Base-by-base conservation (phyloP, 2,888 invertebrate genomes). In the Parnassius orleans region DNA sequence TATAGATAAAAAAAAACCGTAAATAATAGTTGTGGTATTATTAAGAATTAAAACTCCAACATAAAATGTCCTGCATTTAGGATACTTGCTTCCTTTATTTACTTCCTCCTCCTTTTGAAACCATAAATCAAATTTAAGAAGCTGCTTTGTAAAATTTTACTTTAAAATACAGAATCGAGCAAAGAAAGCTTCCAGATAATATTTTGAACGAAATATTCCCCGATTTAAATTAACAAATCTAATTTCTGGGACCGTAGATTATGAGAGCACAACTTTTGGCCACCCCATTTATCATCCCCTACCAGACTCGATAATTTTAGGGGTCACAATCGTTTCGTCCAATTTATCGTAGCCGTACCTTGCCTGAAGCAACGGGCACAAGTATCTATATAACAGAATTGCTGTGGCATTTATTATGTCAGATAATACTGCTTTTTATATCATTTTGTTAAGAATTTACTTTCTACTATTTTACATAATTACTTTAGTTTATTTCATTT, bases 241-340 rank as follows among this genome's bases (percentile, higher is more conserved):
- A 69, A 76, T 76, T 72, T 73, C 71, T 69, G 70, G 69, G 67
- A 72, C 69, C 71, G 68, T 72, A 68, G 69, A 68, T 67, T 72
- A 72, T 69, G 67, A 69, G 66, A 72, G 66, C 65, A 64, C 59
- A 61, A 61, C 69, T 69, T 66, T 63, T 56, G 59, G 50, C 61
- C 61, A 63, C 65, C 58, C 69, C 71, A 76, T 78, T 77, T 74
- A 77, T 79, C 75, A 77, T 67, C 72, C 63, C 63, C 56, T 48
- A 63, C 68, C 67, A 68, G 73, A 76, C 70, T 76, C 70, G 68
- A 71, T 73, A 75, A 75, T 79, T 75, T 78, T 72, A 70, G 71
- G 69, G 75, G 75, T 72, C 72, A 72, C 75, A 79, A 79, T 75
- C 78, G 79, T 78, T 80, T 76, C 68, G 69, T 72, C 72, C 76